Conservation (phyloP, 2,888 invertebrate genomes). For the Odontocolon sp. region DNA sequence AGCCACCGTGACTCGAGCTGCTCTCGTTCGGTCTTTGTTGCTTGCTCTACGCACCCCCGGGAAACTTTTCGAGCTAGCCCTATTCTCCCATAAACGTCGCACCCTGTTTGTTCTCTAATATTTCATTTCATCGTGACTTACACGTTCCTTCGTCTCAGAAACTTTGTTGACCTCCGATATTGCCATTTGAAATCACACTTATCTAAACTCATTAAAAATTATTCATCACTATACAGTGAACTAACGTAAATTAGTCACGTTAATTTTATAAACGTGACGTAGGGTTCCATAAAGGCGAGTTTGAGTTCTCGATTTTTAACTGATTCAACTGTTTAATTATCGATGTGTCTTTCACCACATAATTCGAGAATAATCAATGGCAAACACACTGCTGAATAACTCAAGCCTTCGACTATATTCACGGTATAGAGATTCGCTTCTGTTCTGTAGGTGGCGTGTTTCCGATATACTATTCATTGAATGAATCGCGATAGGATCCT, state of each 20-base stretch:
- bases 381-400: too few species aligned
- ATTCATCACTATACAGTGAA: too few species aligned
- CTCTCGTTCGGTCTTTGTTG: not conserved
- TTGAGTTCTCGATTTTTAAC: too few species aligned
- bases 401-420: not conserved
- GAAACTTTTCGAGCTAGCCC: conserved; percentile 27
- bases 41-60: conserved; percentile 5
- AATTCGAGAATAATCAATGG: too few species aligned
- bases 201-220: too few species aligned
- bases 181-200: not conserved
- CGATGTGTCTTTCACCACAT: too few species aligned
- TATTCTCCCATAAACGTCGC: conserved; percentile 68
- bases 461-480: conserved; percentile 39
- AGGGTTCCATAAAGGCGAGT: too few species aligned
- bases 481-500: conserved; percentile 16
- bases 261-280: too few species aligned
- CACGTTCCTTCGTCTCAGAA: not conserved
- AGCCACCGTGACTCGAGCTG: conserved; percentile 34
- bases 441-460: conserved; percentile 17
- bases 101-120: conserved; percentile 72
- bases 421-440: not conserved
- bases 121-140: conserved; percentile 68
- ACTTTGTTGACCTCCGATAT: not conserved
- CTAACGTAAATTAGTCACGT: too few species aligned
- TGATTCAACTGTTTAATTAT: too few species aligned